Base-by-base conservation (phyloP, 2,797 vertebrate genomes). In the Trichosurus vulpecula region DNA sequence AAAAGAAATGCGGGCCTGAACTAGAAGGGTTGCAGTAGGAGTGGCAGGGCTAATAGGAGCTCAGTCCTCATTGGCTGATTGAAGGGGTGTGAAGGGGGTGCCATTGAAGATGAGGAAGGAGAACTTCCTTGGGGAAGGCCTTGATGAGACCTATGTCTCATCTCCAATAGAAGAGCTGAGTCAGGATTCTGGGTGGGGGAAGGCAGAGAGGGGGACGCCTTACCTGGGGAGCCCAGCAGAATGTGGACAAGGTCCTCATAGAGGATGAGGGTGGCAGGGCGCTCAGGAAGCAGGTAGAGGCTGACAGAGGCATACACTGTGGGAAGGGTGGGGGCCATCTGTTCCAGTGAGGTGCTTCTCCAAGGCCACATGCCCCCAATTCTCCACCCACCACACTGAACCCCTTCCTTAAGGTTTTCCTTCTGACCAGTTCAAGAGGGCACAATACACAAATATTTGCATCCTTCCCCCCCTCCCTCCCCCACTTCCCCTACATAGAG, bases 171-270 rank as follows among this genome's bases (percentile, higher is more conserved):
- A 9, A 10, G 16, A 57, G n/a, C 4, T 2, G 11, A 66, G 31
- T 66, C 66, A 41, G 66, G 19, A 81, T 81, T 81, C n/a, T 81
- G 35, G 3, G 56, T 53, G 22, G 22, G 11, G 10, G 19, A 74
- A 41, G 66, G 19, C n/a, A 74, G 1, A 81, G n/a, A 81, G 91
- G 4, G 54, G 41, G 29, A 29, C 29, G 16, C 95, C 97, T 98
- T 98, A 99, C 99, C 99, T 97, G 99, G 99, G 53, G 99, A 99
- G 35, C 99, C 99, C 61, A 99, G 98, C 91, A 99, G 99, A 97
- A 99, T 99, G 98, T 99, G 99, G 95, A 99, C 99, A 96, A 99
- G 98, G 96, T 99, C 99, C 98, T 99, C 99, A 94, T 99, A 99
- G 91, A 99, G 99, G 97, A 99, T 99, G 52, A 99, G 99, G 0